Evolutionary conservation across 2,888 invertebrate species (phyloP).

Genomic region (Balanococcus diminutus): DNA sequence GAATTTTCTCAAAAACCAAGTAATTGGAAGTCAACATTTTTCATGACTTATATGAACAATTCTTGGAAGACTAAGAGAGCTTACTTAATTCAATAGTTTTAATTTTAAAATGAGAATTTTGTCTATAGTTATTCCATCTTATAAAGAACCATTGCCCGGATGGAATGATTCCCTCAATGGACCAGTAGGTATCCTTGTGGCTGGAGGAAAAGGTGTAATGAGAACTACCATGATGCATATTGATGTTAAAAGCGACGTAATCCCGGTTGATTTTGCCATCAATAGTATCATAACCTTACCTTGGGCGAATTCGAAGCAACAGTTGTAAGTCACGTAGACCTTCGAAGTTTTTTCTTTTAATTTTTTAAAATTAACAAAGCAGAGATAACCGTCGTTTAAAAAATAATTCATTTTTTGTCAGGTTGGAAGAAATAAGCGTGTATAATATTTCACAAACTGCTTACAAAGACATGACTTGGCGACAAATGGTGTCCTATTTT

Average conservation of each 20-base stretch:
- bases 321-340: not conserved
- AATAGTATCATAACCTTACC: constrained; percentile 78
- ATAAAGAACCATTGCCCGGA: constrained; percentile 77
- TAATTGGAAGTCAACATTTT: too few relatives aligned
- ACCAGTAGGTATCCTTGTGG: constrained; percentile 82
- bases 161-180: constrained; percentile 95
- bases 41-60: too few relatives aligned
- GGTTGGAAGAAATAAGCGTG: constrained; percentile 68
- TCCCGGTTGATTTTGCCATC: constrained; percentile 82
- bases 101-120: too few relatives aligned
- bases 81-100: too few relatives aligned
- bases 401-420: too few relatives aligned
- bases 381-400: too few relatives aligned
- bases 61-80: too few relatives aligned
- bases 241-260: constrained; percentile 75
- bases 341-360: not conserved
- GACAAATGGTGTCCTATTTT: constrained; percentile 77
- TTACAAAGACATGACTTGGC: constrained; percentile 83
- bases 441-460: constrained; percentile 89
- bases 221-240: constrained; percentile 82
- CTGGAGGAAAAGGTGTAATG: constrained; percentile 87
- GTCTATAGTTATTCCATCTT: constrained; percentile 69
- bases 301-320: constrained; percentile 64
- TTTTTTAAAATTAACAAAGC: too few relatives aligned
- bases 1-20: too few relatives aligned